Evolutionary conservation across 2,113 vertebrate genomes (phyloP).

Genomic region (Mustela lutreola): DNA sequence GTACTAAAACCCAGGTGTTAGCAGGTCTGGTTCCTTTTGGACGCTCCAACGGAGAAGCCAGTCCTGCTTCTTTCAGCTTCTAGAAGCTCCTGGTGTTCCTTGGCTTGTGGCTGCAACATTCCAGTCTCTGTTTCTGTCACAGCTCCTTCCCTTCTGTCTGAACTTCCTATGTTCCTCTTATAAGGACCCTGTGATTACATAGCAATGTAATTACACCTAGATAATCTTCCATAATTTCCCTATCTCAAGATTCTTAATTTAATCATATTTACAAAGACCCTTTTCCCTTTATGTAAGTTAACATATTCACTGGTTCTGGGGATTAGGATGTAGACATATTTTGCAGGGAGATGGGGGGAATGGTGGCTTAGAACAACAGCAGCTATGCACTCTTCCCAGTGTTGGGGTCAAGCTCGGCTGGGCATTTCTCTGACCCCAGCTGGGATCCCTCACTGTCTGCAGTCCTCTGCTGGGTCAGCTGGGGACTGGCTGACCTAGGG

Average conservation of each 20-base stretch:
- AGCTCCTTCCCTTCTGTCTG: neutral
- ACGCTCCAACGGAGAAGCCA: neutral
- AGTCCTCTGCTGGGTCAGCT: neutral
- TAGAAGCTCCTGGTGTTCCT: neutral
- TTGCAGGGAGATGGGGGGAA: rapidly evolving
- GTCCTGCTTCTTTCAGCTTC: neutral
- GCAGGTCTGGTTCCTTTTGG: neutral
- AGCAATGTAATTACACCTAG: no score
- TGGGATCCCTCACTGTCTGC: neutral
- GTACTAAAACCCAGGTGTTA: neutral
- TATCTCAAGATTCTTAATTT: neutral
- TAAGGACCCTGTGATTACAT: neutral
- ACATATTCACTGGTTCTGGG: neutral
- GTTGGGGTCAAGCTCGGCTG: neutral
- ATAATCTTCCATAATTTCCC: neutral
- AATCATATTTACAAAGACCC: neutral
- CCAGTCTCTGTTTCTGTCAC: neutral
- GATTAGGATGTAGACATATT: neutral
- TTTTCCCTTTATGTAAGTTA: neutral
- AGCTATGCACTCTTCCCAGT: neutral
- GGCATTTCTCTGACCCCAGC: neutral
- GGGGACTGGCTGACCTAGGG: no score
- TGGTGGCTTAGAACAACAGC: neutral
- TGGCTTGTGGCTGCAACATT: neutral
- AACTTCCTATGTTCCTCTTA: neutral